Conservation (phyloP, 1,140 invertebrate species). For the Aethina tumida region DNA sequence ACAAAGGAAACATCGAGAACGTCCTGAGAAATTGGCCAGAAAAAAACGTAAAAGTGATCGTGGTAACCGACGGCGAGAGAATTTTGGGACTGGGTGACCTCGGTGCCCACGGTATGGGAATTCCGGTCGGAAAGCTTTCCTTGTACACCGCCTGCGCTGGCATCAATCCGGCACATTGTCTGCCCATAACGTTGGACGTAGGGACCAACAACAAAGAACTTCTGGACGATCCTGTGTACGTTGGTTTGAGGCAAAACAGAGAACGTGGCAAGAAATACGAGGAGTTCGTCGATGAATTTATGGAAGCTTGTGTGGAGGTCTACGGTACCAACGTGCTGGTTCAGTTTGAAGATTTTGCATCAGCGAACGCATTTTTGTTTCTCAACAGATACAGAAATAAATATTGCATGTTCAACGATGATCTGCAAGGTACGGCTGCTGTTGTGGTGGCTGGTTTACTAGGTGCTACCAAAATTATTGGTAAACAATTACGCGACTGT, state of each 20-base stretch:
- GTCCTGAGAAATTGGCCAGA: slow-evolving; percentile 80
- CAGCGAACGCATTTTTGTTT: slow-evolving; percentile 80
- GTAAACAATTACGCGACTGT: slow-evolving; percentile 65
- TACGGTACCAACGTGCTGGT: slow-evolving; percentile 81
- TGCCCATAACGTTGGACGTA: slow-evolving; percentile 83
- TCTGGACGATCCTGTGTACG: slow-evolving; percentile 88
- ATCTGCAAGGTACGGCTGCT: slow-evolving; percentile 90
- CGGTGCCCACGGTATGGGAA: slow-evolving; percentile 87
- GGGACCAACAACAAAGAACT: slow-evolving; percentile 58
- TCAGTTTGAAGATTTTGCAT: slow-evolving; percentile 94
- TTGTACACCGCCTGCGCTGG: slow-evolving; percentile 86
- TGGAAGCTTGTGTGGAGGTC: slow-evolving; percentile 85
- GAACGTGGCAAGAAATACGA: slow-evolving; percentile 83
- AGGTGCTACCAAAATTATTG: slow-evolving; percentile 68
- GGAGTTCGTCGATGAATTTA: slow-evolving; percentile 94
- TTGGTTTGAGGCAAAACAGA: slow-evolving; percentile 79
- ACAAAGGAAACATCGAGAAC: slow-evolving; percentile 81
- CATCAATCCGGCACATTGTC: slow-evolving; percentile 76
- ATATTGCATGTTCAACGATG: slow-evolving; percentile 94
- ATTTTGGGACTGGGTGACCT: slow-evolving; percentile 89
- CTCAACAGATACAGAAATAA: slow-evolving; percentile 74
- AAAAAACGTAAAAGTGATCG: slow-evolving; percentile 74
- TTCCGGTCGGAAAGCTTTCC: slow-evolving; percentile 81
- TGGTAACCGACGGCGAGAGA: slow-evolving; percentile 88
- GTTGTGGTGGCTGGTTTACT: slow-evolving; percentile 78